phyloP scores from a whole-genome alignment of 2,113 vertebrate species.

The Morone chrysops region DNA sequence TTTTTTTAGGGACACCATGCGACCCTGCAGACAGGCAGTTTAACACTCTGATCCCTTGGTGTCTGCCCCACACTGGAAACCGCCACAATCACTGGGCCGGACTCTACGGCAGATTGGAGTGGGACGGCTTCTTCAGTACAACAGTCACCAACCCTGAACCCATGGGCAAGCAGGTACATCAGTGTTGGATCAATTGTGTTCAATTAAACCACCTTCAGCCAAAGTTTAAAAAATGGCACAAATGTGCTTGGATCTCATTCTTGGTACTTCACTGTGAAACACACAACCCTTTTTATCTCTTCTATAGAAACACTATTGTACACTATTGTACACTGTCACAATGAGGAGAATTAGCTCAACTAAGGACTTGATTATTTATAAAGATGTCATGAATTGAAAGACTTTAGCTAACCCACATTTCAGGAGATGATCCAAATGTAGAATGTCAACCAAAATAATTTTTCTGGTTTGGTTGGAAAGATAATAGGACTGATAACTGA shows the following conservation, averaged over 20 bases:
- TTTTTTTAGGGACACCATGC: slow-evolving; percentile 86
- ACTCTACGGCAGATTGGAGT: slow-evolving; percentile 94
- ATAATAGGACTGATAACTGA: background rate
- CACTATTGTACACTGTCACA: too few relatives aligned
- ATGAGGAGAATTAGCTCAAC: too few relatives aligned
- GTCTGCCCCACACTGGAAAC: slow-evolving; percentile 96
- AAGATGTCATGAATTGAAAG: too few relatives aligned
- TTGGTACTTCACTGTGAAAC: background rate
- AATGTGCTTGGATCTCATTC: background rate
- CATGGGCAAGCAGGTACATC: slow-evolving; percentile 96
- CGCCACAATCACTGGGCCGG: slow-evolving; percentile 98
- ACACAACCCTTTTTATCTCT: background rate
- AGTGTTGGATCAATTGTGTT: background rate
- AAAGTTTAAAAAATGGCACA: background rate
- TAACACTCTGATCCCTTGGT: slow-evolving; percentile 97
- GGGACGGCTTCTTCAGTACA: slow-evolving; percentile 99
- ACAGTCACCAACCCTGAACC: slow-evolving; percentile 98
- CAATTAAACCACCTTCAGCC: background rate
- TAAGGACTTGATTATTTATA: too few relatives aligned
- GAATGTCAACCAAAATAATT: too few relatives aligned
- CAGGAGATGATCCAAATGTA: too few relatives aligned
- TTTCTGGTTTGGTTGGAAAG: too few relatives aligned
- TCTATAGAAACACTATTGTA: too few relatives aligned
- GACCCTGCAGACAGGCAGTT: slow-evolving; percentile 94
- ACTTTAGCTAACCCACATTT: too few relatives aligned